These are phyloP conservation scores for Pogonocichla stellata DNA, from an alignment of 2,113 vertebrate genomes.

Conservation along the genomic window DNA sequence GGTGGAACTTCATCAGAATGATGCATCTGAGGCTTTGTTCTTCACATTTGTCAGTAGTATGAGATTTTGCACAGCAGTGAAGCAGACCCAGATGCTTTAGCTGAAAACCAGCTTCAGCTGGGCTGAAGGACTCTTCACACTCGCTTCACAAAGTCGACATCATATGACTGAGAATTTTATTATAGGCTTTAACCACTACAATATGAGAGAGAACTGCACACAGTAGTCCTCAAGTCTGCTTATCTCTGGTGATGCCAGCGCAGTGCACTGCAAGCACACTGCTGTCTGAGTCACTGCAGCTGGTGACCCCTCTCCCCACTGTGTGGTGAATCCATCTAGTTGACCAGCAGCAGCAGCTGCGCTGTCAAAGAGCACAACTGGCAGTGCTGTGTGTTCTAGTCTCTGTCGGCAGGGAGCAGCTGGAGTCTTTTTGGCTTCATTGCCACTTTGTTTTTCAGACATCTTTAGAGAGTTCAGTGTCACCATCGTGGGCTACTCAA, in stretches of 20 bases:
- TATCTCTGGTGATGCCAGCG: accelerated
- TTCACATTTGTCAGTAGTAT: neutral
- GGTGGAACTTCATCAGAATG: neutral
- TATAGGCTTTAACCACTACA: neutral
- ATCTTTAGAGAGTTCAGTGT: slow-evolving; percentile 84
- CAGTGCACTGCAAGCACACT: neutral
- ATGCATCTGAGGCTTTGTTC: neutral
- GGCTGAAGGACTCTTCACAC: neutral
- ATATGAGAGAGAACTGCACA: neutral
- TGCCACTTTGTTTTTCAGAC: slow-evolving; percentile 74
- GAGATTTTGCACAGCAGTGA: neutral
- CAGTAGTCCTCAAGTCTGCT: neutral
- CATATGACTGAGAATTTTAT: neutral
- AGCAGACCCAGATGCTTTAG: neutral
- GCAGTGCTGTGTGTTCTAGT: neutral
- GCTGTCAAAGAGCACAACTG: neutral
- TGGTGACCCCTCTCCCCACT: neutral
- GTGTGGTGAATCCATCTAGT: neutral
- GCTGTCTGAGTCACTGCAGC: neutral
- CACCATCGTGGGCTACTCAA: slow-evolving; percentile 77
- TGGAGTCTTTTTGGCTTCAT: neutral
- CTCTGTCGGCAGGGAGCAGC: neutral
- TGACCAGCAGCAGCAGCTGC: neutral
- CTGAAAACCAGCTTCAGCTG: neutral
- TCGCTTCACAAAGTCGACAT: neutral